Percentiles rank a stretch among this genome's conserved stretches.
These are phyloP conservation scores for Typhlichthys subterraneus DNA, from an alignment of 2,797 vertebrate genomes.

Conservation along the genomic window DNA sequence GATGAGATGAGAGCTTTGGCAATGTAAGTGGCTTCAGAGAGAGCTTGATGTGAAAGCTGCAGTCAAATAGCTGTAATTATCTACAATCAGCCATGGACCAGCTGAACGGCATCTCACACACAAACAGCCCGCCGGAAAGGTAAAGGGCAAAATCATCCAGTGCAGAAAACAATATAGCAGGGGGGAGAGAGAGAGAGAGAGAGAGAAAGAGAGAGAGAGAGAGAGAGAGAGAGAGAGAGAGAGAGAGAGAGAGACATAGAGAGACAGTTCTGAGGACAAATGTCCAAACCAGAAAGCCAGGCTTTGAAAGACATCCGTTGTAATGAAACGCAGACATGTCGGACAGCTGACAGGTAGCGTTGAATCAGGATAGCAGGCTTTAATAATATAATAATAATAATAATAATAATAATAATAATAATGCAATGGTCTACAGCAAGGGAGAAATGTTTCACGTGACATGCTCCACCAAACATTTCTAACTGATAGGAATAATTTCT, in stretches of 20 bases:
- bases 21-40: constrained; percentile 74
- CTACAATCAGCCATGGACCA: constrained; percentile 72
- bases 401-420: too few relatives aligned
- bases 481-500: too few relatives aligned
- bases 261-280: constrained; percentile 4
- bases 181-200: neutral
- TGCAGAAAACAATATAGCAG: neutral
- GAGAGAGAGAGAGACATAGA: constrained; percentile 12
- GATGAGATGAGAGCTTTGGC: constrained; percentile 60
- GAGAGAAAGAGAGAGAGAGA: neutral
- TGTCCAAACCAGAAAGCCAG: constrained; percentile 28
- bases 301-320: constrained; percentile 22
- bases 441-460: too few relatives aligned
- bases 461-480: too few relatives aligned
- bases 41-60: constrained; percentile 69
- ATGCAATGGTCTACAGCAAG: too few relatives aligned
- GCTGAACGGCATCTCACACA: constrained; percentile 69
- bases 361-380: too few relatives aligned
- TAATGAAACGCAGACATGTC: constrained; percentile 37
- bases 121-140: constrained; percentile 42
- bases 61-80: constrained; percentile 82
- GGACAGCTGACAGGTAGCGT: constrained; percentile 35
- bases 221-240: constrained; percentile 10
- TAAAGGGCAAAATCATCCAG: neutral
- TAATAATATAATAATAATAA: too few relatives aligned